Evolutionary conservation across 1,140 invertebrate species (phyloP), one percentile per base, ranked within the genome.

Genomic region (Lordiphosa mommai): DNA sequence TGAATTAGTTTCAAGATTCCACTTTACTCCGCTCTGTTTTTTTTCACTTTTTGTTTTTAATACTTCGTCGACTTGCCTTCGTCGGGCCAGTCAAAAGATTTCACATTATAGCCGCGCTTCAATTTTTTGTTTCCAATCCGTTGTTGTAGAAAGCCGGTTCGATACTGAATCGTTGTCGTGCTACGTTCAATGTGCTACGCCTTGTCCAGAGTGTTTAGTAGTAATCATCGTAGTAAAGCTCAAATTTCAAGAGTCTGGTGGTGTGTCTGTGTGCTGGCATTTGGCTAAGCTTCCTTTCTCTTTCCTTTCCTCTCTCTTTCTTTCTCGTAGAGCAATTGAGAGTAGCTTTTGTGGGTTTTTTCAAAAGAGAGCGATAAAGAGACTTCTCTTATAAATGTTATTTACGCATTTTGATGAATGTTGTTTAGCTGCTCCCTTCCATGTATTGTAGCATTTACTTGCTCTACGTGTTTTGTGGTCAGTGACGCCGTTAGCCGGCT

Each of bases 101-200:
- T 61, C 71, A 70, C 56, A 71, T 74, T 71, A 53, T 50, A 44
- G 33, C 50, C 53, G 63, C 61, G 52, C 41, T 55, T 71, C 29
- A 40, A 40, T 44, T 50, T 64, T 59, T 59, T 60, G 56, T 34
- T 68, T 77, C 53, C 86, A 87, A 86, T 87, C 85, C 86, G 86
- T 71, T 69, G 66, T 64, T 56, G 82, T 72, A 85, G 86, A 88
- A 88, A 88, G 86, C 86, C 86, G 86, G 86, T 87, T 88, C 86
- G 86, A 86, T 86, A 88, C 86, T 88, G 64, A 88, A 37, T 67
- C 57, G 55, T 23, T 44, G 13, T 38, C 23, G 20, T 8, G 10
- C 44, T 29, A 13, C 58, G 40, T 55, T 56, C 73, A 80, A 80
- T 69, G 37, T 67, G 71, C 69, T 65, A 53, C 74, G 74, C 74